These are phyloP conservation scores for Urophycis tenuis DNA, from an alignment of 2,797 vertebrate genomes.

Conservation along the genomic window DNA sequence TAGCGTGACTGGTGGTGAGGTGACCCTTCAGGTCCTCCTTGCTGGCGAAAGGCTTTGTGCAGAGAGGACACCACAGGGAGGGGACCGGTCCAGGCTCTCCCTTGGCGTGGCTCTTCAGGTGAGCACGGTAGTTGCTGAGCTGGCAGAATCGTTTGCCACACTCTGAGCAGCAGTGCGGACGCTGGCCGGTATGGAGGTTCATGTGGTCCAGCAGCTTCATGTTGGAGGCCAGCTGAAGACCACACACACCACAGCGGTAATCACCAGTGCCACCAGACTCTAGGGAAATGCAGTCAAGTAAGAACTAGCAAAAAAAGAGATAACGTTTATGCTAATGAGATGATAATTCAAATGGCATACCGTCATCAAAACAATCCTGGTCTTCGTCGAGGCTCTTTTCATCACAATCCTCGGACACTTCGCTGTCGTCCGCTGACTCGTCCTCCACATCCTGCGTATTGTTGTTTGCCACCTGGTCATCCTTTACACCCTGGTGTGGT, in stretches of 20 bases:
- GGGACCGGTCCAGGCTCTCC: too few relatives aligned
- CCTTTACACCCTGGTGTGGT: not conserved
- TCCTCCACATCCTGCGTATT: slow-evolving; percentile 11
- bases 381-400: slow-evolving; percentile 37
- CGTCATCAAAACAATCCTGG: slow-evolving; percentile 30
- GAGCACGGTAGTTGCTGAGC: slow-evolving; percentile 65
- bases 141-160: slow-evolving; percentile 75
- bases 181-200: slow-evolving; percentile 69
- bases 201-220: slow-evolving; percentile 71
- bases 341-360: not conserved
- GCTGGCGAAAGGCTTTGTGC: slow-evolving; percentile 43
- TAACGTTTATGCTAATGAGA: not conserved
- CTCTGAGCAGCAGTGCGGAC: slow-evolving; percentile 69
- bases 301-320: not conserved
- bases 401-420: slow-evolving; percentile 58
- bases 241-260: slow-evolving; percentile 61
- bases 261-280: slow-evolving; percentile 38
- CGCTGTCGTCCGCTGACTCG: slow-evolving; percentile 59
- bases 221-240: slow-evolving; percentile 56
- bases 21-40: slow-evolving; percentile 53
- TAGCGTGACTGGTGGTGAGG: slow-evolving; percentile 58
- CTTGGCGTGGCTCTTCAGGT: slow-evolving; percentile 66
- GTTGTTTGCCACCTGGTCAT: not conserved
- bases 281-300: slow-evolving; percentile 17
- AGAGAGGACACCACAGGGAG: slow-evolving; percentile 57